phyloP scores from a whole-genome alignment of 1,140 invertebrate genomes.

The Zaprionus inermis region DNA sequence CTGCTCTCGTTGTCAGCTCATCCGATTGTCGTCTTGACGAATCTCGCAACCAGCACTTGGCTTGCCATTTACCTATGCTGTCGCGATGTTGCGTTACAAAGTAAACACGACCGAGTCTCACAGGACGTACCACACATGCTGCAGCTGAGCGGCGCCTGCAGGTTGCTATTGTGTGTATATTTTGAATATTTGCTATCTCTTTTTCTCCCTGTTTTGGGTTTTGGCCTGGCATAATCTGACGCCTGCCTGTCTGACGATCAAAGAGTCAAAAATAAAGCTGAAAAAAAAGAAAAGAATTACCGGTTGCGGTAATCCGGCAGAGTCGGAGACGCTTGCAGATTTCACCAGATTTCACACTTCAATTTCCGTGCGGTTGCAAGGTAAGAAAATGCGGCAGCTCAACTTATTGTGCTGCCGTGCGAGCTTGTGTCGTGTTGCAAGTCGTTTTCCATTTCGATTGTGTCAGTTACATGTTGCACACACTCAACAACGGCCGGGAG shows the following conservation, averaged over 20 bases:
- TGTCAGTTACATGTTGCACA: conserved; percentile 76
- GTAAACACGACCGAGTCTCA: conserved; percentile 51
- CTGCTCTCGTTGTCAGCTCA: background rate
- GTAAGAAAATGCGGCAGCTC: conserved; percentile 61
- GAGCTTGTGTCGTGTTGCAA: conserved; percentile 60
- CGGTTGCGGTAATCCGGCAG: conserved; percentile 51
- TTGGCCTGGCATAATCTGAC: conserved; percentile 49
- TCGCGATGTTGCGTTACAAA: conserved; percentile 43
- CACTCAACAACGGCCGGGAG: conserved; percentile 20
- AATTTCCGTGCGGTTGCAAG: conserved; percentile 68
- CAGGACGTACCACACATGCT: conserved; percentile 12
- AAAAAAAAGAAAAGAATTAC: conserved; percentile 22
- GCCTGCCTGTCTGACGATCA: conserved; percentile 35
- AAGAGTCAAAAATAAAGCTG: conserved; percentile 63
- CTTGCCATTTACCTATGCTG: conserved; percentile 43
- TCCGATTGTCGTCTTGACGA: conserved; percentile 3
- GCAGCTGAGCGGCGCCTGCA: conserved; percentile 11
- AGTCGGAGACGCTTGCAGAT: conserved; percentile 10
- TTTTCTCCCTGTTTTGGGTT: conserved; percentile 28
- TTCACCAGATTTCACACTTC: conserved; percentile 71
- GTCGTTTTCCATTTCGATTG: conserved; percentile 80
- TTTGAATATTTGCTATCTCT: conserved; percentile 10
- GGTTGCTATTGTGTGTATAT: conserved; percentile 1
- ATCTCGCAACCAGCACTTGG: background rate
- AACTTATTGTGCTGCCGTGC: conserved; percentile 46